phyloP scores from a whole-genome alignment of 2,113 vertebrate genomes.

The Channa maculata region DNA sequence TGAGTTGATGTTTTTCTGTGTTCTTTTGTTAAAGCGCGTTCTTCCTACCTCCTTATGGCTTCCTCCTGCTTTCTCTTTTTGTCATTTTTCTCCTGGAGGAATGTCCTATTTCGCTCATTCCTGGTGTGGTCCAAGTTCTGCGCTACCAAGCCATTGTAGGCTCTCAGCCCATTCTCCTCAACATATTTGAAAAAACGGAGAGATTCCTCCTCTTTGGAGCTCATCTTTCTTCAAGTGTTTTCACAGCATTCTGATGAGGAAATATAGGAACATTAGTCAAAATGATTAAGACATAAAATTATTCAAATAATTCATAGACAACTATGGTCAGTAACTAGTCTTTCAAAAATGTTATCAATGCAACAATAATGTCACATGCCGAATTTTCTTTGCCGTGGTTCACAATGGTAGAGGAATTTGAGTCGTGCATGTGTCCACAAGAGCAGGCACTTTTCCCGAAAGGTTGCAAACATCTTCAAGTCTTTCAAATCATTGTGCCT shows the following conservation, averaged over 20 bases:
- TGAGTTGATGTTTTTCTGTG: not conserved
- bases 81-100: constrained; percentile 96
- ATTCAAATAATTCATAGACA: too few relatives aligned
- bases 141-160: constrained; percentile 92
- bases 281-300: not conserved
- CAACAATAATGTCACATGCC: not conserved
- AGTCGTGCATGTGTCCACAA: constrained; percentile 51
- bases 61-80: constrained; percentile 97
- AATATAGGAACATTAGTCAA: constrained; percentile 44
- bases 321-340: constrained; percentile 3
- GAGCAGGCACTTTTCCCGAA: constrained; percentile 50
- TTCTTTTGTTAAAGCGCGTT: not conserved
- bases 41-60: constrained; percentile 93
- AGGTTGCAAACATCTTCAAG: constrained; percentile 13
- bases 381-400: constrained; percentile 19
- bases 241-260: constrained; percentile 85
- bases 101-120: constrained; percentile 95
- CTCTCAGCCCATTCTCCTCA: constrained; percentile 96
- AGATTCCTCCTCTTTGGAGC: constrained; percentile 91
- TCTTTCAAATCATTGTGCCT: not conserved
- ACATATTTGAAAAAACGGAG: constrained; percentile 96
- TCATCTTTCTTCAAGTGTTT: constrained; percentile 93
- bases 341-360: constrained; percentile 46
- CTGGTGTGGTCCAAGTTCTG: constrained; percentile 93
- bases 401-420: constrained; percentile 52